Evolutionary conservation across 2,888 invertebrate genomes (phyloP).

Genomic region (Tanytarsus gracilentus): DNA sequence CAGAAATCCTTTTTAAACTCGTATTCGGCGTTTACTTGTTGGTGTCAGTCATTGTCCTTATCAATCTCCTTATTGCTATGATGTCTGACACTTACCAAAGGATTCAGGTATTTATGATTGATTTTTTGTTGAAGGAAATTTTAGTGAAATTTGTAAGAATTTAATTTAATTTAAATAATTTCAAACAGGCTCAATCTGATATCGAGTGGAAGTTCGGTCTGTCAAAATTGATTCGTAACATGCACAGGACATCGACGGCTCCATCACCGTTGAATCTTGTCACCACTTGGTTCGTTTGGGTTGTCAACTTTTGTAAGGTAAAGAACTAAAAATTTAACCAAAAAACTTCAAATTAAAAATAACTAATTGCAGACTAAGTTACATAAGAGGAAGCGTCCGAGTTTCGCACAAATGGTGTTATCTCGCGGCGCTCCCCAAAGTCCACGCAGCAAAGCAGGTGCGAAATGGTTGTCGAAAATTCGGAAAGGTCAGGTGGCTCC

Average conservation of each 20-base stretch:
- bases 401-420: slow-evolving; percentile 69
- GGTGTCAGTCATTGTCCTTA: slow-evolving; percentile 97
- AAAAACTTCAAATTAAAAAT: slow-evolving; percentile 21
- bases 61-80: slow-evolving; percentile 99
- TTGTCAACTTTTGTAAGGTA: slow-evolving; percentile 71
- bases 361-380: slow-evolving; percentile 47
- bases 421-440: slow-evolving; percentile 58
- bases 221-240: slow-evolving; percentile 95
- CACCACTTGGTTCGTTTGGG: slow-evolving; percentile 85
- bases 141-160: too few species aligned
- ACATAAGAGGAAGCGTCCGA: slow-evolving; percentile 67
- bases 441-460: slow-evolving; percentile 76
- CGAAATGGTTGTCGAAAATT: slow-evolving; percentile 81
- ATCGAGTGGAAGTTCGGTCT: slow-evolving; percentile 99
- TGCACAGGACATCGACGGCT: slow-evolving; percentile 96
- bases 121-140: too few species aligned
- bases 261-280: slow-evolving; percentile 96
- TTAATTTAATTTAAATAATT: neutral
- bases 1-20: slow-evolving; percentile 77
- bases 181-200: slow-evolving; percentile 87
- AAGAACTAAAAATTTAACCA: slow-evolving; percentile 22
- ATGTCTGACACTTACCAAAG: slow-evolving; percentile 99
- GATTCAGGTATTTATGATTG: slow-evolving; percentile 68
- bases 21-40: slow-evolving; percentile 93
- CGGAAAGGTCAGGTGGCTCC: slow-evolving; percentile 76